Evolutionary conservation across 1,140 invertebrate species (phyloP), one percentile per base, ranked within the genome.

Genomic region (Drosophila arizonae): DNA sequence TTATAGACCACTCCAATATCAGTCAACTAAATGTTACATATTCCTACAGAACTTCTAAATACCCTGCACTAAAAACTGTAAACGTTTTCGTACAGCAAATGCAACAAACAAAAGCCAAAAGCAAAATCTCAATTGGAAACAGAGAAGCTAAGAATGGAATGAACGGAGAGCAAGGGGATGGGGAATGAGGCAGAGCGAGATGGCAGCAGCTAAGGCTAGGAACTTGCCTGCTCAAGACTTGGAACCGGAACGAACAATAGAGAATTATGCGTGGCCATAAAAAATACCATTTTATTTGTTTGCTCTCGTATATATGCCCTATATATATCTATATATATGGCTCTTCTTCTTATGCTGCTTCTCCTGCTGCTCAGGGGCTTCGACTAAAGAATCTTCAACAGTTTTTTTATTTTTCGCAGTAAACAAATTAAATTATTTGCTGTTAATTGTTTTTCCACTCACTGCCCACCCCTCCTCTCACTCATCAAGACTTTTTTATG

Each of bases 361-460:
- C 15, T 24, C 11, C 21, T 41, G 15, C 54, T 41, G 13, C 52
- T 26, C 13, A 17, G 17, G 36, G 4, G 39, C n/a, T 28, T 30
- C 21, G 30, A n/a, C 13, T 36, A 15, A 36, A 10, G 33, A 36
- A 36, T 36, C 43, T 50, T 60, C 15, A 55, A 33, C 33, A n/a
- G 10, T 43, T 33, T 52, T 36, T 48, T 57, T 50, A 30, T 28
- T 43, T 48, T 46, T 24, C 46, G 78, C 74, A 67, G 74, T 81
- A 81, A 81, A 77, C 79, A 81, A 81, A 81, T 81, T 81, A 81
- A 77, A 74, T 81, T 77, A 77, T 81, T 81, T 81, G 71, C 66
- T 50, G 65, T 71, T 81, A 81, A 81, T 81, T 81, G 74, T 81
- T 81, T 80, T 58, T 57, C 63, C n/a, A 46, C 43, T 48, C 33